Conservation (phyloP, 2,888 invertebrate species). For the Ormyrus rosae region DNA sequence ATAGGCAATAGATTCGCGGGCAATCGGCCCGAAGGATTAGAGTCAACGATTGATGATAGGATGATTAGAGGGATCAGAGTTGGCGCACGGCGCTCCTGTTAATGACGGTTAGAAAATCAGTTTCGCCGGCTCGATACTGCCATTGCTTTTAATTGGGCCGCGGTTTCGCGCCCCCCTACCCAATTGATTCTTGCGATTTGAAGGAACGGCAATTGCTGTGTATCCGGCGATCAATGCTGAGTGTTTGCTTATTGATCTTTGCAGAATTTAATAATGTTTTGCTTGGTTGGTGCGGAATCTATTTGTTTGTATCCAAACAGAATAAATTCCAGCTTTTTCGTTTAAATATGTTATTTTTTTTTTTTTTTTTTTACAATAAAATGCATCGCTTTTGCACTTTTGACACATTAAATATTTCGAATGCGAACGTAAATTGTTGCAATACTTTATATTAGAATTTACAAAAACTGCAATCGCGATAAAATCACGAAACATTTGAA, state of each 20-base stretch:
- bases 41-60: constrained; percentile 48
- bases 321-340: too few relatives aligned
- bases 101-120: constrained; percentile 56
- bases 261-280: too few relatives aligned
- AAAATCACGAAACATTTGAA: background rate
- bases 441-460: background rate
- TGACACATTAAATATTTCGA: too few relatives aligned
- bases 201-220: too few relatives aligned
- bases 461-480: background rate
- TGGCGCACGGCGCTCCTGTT: constrained; percentile 6
- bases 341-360: too few relatives aligned
- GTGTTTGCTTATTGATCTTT: too few relatives aligned
- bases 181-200: constrained; percentile 45
- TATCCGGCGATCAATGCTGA: too few relatives aligned
- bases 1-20: constrained; percentile 44
- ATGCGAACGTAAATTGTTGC: too few relatives aligned
- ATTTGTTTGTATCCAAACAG: too few relatives aligned
- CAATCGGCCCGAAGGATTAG: constrained; percentile 53
- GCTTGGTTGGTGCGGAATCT: too few relatives aligned
- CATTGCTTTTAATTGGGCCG: constrained; percentile 47
- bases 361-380: too few relatives aligned
- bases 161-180: background rate
- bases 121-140: constrained; percentile 37
- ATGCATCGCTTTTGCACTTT: too few relatives aligned
- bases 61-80: constrained; percentile 49